Evolutionary conservation across 2,888 invertebrate genomes (phyloP), one percentile per base, ranked within the genome.

Genomic region (Sesia apiformis): DNA sequence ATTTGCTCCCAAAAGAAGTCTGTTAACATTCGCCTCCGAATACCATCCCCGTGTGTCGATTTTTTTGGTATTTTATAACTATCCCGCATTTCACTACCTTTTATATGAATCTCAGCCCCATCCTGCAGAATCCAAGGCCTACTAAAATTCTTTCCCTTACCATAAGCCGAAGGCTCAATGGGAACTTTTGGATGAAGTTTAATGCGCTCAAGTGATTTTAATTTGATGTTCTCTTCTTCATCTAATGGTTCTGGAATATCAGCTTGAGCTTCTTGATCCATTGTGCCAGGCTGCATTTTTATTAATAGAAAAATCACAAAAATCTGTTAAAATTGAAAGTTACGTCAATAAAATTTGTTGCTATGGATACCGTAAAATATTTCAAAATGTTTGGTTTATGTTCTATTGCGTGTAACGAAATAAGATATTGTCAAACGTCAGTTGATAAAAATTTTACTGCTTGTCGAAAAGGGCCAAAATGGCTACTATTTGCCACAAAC

Each of bases 1-100:
- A 88, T 88, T 79, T 89, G 84, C 61, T 86, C 88, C 88, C 87
- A 89, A 63, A 84, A 88, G 65, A 87, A 88, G 59, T 90, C 82
- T 0, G 80, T 84, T 7, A 90, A 63, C 84, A 89, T 80, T 39
- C 80, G 72, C 60, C 77, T 84, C 7, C 90, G 84, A 53, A 86
- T 74, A 55, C 90, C 87, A 69, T 76, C 74, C 4, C 58, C 58
- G 43, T 67, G 64, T 40, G 68, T 72, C 4, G 77, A 55, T 64
- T 75, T 79, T 56, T 72, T 81, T 5, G 84, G 88, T 3, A 70
- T 57, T 62, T 63, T 67, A 60, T 67, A 89, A 51, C 59, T 66
- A 42, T 70, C 75, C 5, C 78, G 78, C 86, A 85, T 87, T 70
- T 84, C 85, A 62, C 86, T 89, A 3, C 86, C 85, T 56, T 73